These are phyloP conservation scores for Megamerina dolium DNA, from an alignment of 2,888 invertebrate genomes.

Conservation along the genomic window DNA sequence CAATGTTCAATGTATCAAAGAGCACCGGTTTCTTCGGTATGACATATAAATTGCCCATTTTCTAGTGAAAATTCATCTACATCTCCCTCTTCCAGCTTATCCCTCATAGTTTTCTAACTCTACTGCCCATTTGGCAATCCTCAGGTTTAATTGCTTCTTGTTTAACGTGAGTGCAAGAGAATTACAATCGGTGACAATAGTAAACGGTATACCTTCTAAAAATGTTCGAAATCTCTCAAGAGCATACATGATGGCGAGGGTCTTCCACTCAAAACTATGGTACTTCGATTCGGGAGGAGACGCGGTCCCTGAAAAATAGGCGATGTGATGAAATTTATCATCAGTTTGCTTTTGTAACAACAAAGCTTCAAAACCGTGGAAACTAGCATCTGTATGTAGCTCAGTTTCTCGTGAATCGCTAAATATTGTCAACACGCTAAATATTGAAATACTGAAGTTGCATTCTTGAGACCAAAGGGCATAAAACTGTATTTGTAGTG, in stretches of 20 bases:
- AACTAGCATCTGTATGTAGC: conserved; percentile 12
- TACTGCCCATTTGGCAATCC: conserved; percentile 4
- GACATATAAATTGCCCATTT: conserved; percentile 3
- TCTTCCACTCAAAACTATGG: conserved; percentile 38
- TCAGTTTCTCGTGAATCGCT: conserved; percentile 9
- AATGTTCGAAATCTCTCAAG: conserved; percentile 16
- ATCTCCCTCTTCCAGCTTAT: background rate
- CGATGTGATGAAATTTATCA: conserved; percentile 11
- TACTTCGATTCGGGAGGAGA: conserved; percentile 19
- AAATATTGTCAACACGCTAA: conserved; percentile 8
- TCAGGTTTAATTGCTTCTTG: conserved; percentile 12
- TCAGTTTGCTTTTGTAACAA: conserved; percentile 11
- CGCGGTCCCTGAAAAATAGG: conserved; percentile 10
- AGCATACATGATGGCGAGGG: conserved; percentile 20
- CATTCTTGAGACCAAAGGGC: conserved; percentile 11
- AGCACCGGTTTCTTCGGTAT: conserved; percentile 1
- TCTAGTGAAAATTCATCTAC: background rate
- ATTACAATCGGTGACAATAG: conserved; percentile 18
- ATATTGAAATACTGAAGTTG: conserved; percentile 13
- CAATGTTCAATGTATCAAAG: conserved; percentile 3
- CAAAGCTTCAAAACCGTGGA: conserved; percentile 9
- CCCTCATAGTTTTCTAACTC: conserved; percentile 2
- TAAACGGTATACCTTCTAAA: conserved; percentile 17
- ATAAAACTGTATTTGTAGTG: conserved; percentile 15
- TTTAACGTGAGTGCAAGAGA: conserved; percentile 9